Evolutionary conservation across 1,140 invertebrate genomes (phyloP).

Genomic region (Anastrepha obliqua): DNA sequence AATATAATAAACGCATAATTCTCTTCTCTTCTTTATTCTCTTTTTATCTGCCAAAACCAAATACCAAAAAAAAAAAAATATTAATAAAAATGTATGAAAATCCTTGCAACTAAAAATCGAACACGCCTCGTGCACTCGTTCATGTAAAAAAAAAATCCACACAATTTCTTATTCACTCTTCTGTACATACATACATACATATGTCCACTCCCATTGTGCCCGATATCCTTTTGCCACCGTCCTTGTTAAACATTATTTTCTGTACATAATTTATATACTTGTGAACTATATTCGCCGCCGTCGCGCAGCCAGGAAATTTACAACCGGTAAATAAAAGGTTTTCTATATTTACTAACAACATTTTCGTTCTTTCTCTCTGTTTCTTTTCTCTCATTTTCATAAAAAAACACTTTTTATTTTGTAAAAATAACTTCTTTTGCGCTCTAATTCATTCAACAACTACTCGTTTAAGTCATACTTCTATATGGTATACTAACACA

Average conservation of each 20-base stretch:
- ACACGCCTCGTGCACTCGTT: background rate
- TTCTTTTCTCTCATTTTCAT: slow-evolving; percentile 52
- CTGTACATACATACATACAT: no score
- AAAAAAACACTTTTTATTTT: background rate
- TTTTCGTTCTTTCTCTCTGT: slow-evolving; percentile 59
- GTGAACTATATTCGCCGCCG: slow-evolving; percentile 57
- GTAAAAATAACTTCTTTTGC: background rate
- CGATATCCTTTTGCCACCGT: slow-evolving; percentile 6
- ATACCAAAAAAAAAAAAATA: background rate
- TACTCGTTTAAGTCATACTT: background rate
- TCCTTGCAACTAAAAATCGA: background rate
- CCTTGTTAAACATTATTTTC: background rate
- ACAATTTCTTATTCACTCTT: background rate
- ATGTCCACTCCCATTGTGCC: background rate
- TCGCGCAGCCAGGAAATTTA: slow-evolving; percentile 72
- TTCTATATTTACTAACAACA: slow-evolving; percentile 63
- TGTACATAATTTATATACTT: slow-evolving; percentile 53
- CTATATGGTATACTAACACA: background rate
- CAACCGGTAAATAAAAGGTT: slow-evolving; percentile 69
- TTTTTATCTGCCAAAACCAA: slow-evolving; percentile 14
- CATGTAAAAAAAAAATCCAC: background rate
- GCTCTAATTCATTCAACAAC: background rate
- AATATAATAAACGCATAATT: slow-evolving; percentile 11
- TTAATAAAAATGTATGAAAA: background rate
- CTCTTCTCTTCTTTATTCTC: slow-evolving; percentile 47